Evolutionary conservation across 2,113 vertebrate genomes (phyloP), one percentile per base, ranked within the genome.

Genomic region (Uropsilus gracilis): DNA sequence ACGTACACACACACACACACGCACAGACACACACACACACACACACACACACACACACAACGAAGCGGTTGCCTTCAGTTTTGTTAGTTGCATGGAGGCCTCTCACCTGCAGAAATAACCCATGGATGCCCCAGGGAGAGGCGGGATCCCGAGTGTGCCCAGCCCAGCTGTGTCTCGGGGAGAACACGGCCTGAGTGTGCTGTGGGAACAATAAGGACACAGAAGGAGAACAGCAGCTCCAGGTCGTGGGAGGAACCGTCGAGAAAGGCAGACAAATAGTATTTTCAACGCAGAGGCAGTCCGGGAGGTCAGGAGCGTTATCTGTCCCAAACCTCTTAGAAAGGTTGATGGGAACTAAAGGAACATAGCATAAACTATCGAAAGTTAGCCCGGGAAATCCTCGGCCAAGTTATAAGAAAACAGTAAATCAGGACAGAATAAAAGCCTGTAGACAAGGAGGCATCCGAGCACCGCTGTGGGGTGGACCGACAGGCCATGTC

Each of bases 281-380:
- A 24, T 39, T 80, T 68, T 55, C 3, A 32, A 28, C 13, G 8
- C 12, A 26, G 30, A 42, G 44, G 18, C 59, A 9, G 2, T 46
- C 28, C 24, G 22, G 20, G 18, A 66, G 69, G 39, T 30, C 22
- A n/a, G 53, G 50, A 55, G 75, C 63, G 57, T 72, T 50, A 16
- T n/a, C n/a, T 37, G 24, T 59, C 72, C 18, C 2, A 72, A 78
- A 69, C 7, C 10, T 39, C 63, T 48, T 12, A n/a, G 13, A 12
- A 84, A 88, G 44, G 22, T 48, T 77, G n/a, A 37, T 34, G 16
- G 42, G 37, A 94, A 59, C 17, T 6, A 42, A 71, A 39, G 76
- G 71, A 95, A 72, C n/a, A n/a, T n/a, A n/a, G n/a, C n/a, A 77
- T 24, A 37, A 83, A 46, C 34, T 28, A 57, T 8, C 30, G 55